Base-by-base conservation (phyloP, 2,113 vertebrate species). In the Callipepla squamata region DNA sequence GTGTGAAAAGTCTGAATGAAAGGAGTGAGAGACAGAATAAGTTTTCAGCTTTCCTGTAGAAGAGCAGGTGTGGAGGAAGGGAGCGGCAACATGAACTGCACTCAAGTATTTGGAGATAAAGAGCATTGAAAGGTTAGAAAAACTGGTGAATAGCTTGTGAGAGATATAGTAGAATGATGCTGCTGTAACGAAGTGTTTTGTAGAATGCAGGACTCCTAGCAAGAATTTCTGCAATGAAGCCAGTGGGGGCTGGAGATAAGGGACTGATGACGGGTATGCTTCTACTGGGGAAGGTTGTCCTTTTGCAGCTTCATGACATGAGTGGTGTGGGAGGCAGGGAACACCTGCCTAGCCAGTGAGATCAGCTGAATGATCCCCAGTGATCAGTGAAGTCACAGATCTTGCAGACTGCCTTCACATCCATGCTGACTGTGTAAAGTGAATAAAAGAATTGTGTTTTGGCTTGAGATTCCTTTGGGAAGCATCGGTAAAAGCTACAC, bases 1-100 rank as follows among this genome's bases (percentile, higher is more conserved):
- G 34, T 21, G 40, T 25, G 69, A 73, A 70, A 17, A 15, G 32
- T 12, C 91, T 76, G 40, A 4, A 15, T 61, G 38, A 53, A 87
- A 83, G 1, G 0, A 87, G 17, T 9, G 25, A 87, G 53, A 63
- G 22, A 53, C 1, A 10, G 11, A 70, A 72, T 23, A 6, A 5
- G 2, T 21, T 87, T 89, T 73, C 21, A 30, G n/a, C 4, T 72
- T 20, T 25, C 69, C 11, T 75, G 15, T 62, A 72, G 51, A 70
- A 78, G 32, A 55, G 23, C 1, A 1, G 1, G 1, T 47, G 7
- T 70, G 70, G 65, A 83, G 62, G 5, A 12, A 80, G 18, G 69
- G 15, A 66, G 11, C 2, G 3, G 6, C 13, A 75, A 61, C 1
- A 13, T n/a, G 40, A 95, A 53, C 53, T 1, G 0, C 7, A 45